Conservation (phyloP, 2,888 invertebrate species). For the Drosophila birchii region DNA sequence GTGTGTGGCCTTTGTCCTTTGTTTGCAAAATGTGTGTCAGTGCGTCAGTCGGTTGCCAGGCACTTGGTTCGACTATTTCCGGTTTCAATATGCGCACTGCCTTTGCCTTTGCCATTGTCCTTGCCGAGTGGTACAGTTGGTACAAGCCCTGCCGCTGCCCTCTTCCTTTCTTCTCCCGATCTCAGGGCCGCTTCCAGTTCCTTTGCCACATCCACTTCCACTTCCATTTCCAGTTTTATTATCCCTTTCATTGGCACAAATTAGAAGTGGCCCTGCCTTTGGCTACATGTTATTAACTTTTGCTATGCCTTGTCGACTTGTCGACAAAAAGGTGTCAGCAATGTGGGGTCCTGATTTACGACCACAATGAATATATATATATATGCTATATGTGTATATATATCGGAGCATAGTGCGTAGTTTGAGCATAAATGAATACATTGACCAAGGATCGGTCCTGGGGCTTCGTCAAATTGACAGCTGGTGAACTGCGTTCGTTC, state of each 20-base stretch:
- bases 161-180: slow-evolving; percentile 1
- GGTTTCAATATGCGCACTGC: slow-evolving; percentile 77
- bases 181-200: slow-evolving; percentile 12
- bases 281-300: slow-evolving; percentile 73
- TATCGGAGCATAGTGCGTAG: slow-evolving; percentile 6
- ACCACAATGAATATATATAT: slow-evolving; percentile 28
- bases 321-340: slow-evolving; percentile 48
- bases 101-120: slow-evolving; percentile 57
- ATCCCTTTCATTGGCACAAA: slow-evolving; percentile 47
- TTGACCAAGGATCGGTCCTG: slow-evolving; percentile 10
- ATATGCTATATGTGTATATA: background rate
- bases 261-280: slow-evolving; percentile 43
- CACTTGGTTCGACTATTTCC: slow-evolving; percentile 81
- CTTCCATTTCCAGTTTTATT: slow-evolving; percentile 41
- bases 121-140: slow-evolving; percentile 65
- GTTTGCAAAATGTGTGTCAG: slow-evolving; percentile 77
- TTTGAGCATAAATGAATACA: slow-evolving; percentile 29
- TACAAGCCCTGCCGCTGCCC: slow-evolving; percentile 58
- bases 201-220: slow-evolving; percentile 21
- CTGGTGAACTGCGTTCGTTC: slow-evolving; percentile 51
- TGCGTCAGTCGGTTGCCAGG: slow-evolving; percentile 79
- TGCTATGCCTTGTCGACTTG: slow-evolving; percentile 68
- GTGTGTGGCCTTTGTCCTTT: slow-evolving; percentile 61
- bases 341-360: slow-evolving; percentile 62
- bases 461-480: slow-evolving; percentile 53